Evolutionary conservation across 2,888 invertebrate genomes (phyloP).

Genomic region (Leptinotarsa haldemani): DNA sequence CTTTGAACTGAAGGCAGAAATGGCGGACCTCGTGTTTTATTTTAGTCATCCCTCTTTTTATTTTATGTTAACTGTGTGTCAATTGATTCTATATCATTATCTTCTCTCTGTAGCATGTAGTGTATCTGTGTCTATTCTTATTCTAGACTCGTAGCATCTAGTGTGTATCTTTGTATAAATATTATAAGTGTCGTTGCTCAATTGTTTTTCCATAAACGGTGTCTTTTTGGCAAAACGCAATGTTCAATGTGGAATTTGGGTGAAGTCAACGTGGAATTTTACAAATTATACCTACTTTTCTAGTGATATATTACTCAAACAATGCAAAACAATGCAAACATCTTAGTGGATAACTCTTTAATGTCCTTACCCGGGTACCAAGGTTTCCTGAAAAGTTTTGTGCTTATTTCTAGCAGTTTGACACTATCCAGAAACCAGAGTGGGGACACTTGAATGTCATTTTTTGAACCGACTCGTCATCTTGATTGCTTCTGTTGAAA

Average conservation of each 20-base stretch:
- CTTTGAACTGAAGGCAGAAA: slow-evolving; percentile 25
- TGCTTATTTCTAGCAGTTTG: slow-evolving; percentile 39
- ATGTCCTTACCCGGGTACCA: slow-evolving; percentile 58
- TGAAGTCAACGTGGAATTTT: slow-evolving; percentile 62
- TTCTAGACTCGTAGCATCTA: slow-evolving; percentile 54
- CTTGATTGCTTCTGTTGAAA: neutral
- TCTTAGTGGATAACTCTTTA: slow-evolving; percentile 45
- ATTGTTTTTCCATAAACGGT: slow-evolving; percentile 54
- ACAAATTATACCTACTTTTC: slow-evolving; percentile 34
- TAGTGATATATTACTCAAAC: slow-evolving; percentile 44
- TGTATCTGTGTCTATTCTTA: slow-evolving; percentile 55
- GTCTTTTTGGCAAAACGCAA: slow-evolving; percentile 66
- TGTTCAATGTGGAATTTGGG: slow-evolving; percentile 67
- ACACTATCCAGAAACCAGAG: neutral
- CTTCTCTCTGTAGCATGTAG: slow-evolving; percentile 56
- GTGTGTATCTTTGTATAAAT: slow-evolving; percentile 62
- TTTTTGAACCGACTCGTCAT: too few species aligned
- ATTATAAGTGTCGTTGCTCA: slow-evolving; percentile 66
- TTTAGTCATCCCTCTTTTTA: slow-evolving; percentile 42
- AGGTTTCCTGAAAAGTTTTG: slow-evolving; percentile 51
- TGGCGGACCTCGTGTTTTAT: slow-evolving; percentile 38
- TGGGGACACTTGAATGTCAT: too few species aligned
- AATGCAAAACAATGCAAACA: slow-evolving; percentile 60
- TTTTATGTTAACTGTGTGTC: slow-evolving; percentile 59
- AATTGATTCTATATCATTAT: slow-evolving; percentile 59